Base-by-base conservation (phyloP, 2,113 vertebrate species). In the Chauna torquata region DNA sequence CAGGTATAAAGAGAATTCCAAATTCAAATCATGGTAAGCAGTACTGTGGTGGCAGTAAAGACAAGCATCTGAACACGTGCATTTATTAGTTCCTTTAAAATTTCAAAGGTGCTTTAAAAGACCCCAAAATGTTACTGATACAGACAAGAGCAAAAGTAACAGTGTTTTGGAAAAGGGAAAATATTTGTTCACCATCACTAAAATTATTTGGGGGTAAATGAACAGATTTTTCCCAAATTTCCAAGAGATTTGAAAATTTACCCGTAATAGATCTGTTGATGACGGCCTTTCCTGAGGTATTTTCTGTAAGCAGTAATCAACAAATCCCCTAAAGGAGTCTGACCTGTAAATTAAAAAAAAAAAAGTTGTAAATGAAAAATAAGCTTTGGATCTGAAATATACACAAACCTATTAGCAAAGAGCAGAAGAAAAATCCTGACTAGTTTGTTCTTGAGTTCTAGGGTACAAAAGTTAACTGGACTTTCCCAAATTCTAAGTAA, bases 221-320 rank as follows among this genome's bases (percentile, higher is more conserved):
- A 92, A 62, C 19, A 71, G 72, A 44, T 84, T 89, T 83, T 77
- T 14, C 64, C 77, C n/a, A 81, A 16, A 61, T 36, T 83, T 81
- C n/a, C 62, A 96, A 95, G 55, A 97, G 44, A 72, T 61, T 42
- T 90, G 78, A 96, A 96, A 96, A 92, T 64, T 99, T 98, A 99
- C 99, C 98, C 98, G 98, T 98, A 99, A 98, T 80, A 99, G 98
- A 96, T 99, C 99, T 82, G 98, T 98, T 57, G 99, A 99, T 8
- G 99, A 99, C 87, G 99, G 99, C 97, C 99, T 98, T 98, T 99
- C 99, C 98, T 99, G 99, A 99, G 99, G 99, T 99, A 99, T 99
- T 98, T 99, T 99, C 98, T 99, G 99, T 98, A 99, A 99, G 99
- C 99, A 99, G 98, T 99, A 99, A 98, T 99, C 99, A 94, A 99